A percentile compares a stretch with the other conserved stretches of the same genome.
Conservation (phyloP, 2,113 vertebrate species). For the Eonycteris spelaea region DNA sequence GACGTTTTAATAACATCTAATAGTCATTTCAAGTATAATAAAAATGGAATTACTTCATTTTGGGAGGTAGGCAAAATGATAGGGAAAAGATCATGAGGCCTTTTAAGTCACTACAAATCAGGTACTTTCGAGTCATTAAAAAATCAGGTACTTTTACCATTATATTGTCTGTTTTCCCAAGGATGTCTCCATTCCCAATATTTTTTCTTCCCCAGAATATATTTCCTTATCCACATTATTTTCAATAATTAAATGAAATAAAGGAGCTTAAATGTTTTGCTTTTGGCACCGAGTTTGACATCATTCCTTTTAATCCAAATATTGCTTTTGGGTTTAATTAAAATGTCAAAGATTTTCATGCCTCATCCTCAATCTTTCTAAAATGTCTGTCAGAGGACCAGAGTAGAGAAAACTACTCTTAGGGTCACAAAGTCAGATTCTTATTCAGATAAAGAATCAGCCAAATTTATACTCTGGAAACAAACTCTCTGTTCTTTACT, state of each 20-base stretch:
- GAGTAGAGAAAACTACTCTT: neutral
- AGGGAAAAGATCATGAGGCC: neutral
- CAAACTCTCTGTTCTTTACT: neutral
- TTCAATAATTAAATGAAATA: conserved; percentile 68
- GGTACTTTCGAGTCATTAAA: neutral
- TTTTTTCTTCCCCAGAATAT: neutral
- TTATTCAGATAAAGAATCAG: neutral
- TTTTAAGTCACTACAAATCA: neutral
- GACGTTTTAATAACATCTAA: conserved; percentile 38
- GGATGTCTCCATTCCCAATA: neutral
- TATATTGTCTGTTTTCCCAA: neutral
- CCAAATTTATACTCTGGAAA: neutral
- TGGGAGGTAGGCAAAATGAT: neutral
- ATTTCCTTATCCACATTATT: neutral
- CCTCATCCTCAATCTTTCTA: conserved; percentile 56
- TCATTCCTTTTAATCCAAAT: conserved; percentile 54
- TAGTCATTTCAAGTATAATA: conserved; percentile 1
- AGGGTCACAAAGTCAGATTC: neutral
- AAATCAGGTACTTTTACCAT: neutral
- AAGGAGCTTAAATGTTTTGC: conserved; percentile 64
- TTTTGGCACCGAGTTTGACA: conserved; percentile 62
- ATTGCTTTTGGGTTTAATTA: conserved; percentile 68
- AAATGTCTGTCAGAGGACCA: neutral
- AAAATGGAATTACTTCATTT: conserved; percentile 18
- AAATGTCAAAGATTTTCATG: conserved; percentile 64